Conservation (phyloP, 2,888 invertebrate genomes). For the Agonopterix subpropinquella region DNA sequence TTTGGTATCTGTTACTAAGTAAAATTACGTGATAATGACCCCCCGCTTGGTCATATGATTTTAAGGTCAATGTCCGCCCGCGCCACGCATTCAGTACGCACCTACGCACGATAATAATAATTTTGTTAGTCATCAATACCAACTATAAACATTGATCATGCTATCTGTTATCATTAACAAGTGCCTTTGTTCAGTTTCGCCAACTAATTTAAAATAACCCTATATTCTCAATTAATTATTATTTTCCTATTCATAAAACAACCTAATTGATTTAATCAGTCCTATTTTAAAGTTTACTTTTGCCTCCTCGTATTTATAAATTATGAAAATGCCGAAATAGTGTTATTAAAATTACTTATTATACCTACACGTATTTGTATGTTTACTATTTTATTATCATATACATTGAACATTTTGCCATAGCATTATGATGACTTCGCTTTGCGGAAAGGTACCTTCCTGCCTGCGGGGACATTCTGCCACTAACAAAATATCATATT, state of each 20-base stretch:
- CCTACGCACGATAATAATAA: no score
- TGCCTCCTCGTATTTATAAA: constrained; percentile 10
- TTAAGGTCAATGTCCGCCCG: no score
- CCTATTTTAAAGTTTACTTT: not conserved
- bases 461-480: constrained; percentile 71
- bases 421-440: constrained; percentile 69
- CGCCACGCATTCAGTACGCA: no score
- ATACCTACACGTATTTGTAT: not conserved
- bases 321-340: constrained; percentile 23
- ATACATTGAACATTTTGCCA: constrained; percentile 30
- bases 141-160: no score
- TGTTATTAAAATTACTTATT: no score
- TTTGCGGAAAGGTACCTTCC: constrained; percentile 76
- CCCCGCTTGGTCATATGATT: no score
- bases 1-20: no score
- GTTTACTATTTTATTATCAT: constrained; percentile 11
- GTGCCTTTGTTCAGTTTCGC: no score
- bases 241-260: not conserved
- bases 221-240: not conserved
- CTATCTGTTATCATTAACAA: no score
- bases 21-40: no score
- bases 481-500: constrained; percentile 58
- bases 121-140: no score
- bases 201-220: no score
- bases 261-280: not conserved